Evolutionary conservation across 2,888 invertebrate species (phyloP), one percentile per base, ranked within the genome.

Genomic region (Hesperia comma): DNA sequence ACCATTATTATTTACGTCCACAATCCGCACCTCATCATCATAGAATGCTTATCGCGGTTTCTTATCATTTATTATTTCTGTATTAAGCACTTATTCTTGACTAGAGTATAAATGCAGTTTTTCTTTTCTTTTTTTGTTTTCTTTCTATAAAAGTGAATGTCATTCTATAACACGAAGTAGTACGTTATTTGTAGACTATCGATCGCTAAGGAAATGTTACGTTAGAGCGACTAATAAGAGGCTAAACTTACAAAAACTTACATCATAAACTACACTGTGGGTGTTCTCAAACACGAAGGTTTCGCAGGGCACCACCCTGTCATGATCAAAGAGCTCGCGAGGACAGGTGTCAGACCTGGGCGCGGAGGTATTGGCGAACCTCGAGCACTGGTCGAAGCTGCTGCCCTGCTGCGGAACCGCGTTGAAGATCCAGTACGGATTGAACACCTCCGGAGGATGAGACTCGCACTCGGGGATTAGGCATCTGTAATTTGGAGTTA

Each of bases 321-420:
- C 61, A 0, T 70, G 72, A 68, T 90, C 71, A 71, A 91, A 91
- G 63, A 84, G 77, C 1, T 70, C 58, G 0, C 80, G 80, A 0
- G 89, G 85, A 62, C 90, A 91, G 10, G 54, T 63, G 0, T 68
- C 49, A 1, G 72, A 70, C n/a, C 53, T 40, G 1, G 40, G 14
- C 0, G 37, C 8, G 17, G 64, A 57, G 1, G 57, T 49, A 10
- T 71, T 70, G 5, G 64, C 81, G 71, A 80, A 94, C 0, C 93
- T 86, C 56, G 83, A 79, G 72, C 94, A 94, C 58, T 87, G 87
- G 62, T 93, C 90, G 69, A 89, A 79, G 0, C 73, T 69, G 19
- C 14, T 54, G 8, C 74, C 74, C 5, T 77, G 77, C 12, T 77
- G 79, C 0, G 94, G 94, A 6, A 92, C 82, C 0, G 94, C 93